Evolutionary conservation across 2,113 vertebrate species (phyloP).

Genomic region (Rallus limicola): DNA sequence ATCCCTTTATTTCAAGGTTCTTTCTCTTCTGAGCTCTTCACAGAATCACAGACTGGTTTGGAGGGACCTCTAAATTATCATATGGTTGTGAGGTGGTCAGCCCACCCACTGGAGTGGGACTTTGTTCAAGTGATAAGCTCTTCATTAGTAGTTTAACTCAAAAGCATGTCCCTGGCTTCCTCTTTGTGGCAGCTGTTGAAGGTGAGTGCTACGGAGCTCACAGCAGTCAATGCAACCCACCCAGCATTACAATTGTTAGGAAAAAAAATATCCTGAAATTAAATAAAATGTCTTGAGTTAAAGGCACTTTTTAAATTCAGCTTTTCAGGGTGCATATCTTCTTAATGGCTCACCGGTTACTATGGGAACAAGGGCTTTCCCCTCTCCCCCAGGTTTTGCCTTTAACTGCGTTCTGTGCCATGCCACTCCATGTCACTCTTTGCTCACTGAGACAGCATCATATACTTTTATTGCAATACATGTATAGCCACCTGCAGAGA

Average conservation of each 20-base stretch:
- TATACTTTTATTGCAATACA: not conserved
- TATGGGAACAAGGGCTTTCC: constrained; percentile 67
- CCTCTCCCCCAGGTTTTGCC: constrained; percentile 51
- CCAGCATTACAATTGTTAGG: not conserved
- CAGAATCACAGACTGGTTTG: too few species aligned
- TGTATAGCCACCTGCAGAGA: constrained; percentile 38
- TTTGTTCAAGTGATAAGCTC: not conserved
- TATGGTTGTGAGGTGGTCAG: not conserved
- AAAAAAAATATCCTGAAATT: not conserved
- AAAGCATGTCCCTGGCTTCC: not conserved
- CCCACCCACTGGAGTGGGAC: not conserved
- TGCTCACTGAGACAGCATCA: constrained; percentile 41
- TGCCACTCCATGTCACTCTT: constrained; percentile 2
- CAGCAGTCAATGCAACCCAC: not conserved
- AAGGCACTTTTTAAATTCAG: constrained; percentile 4
- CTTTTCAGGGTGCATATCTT: not conserved
- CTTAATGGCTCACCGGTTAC: constrained; percentile 56
- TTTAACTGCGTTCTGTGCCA: constrained; percentile 46
- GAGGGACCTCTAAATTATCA: not conserved
- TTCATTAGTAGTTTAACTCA: not conserved
- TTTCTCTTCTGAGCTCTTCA: not conserved
- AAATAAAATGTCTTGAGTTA: constrained; percentile 22
- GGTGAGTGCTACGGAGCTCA: not conserved
- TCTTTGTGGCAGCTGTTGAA: not conserved
- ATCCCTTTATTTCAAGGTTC: not conserved